These are phyloP conservation scores for Platycercus adscitus DNA, from an alignment of 2,113 vertebrate genomes.

Conservation along the genomic window DNA sequence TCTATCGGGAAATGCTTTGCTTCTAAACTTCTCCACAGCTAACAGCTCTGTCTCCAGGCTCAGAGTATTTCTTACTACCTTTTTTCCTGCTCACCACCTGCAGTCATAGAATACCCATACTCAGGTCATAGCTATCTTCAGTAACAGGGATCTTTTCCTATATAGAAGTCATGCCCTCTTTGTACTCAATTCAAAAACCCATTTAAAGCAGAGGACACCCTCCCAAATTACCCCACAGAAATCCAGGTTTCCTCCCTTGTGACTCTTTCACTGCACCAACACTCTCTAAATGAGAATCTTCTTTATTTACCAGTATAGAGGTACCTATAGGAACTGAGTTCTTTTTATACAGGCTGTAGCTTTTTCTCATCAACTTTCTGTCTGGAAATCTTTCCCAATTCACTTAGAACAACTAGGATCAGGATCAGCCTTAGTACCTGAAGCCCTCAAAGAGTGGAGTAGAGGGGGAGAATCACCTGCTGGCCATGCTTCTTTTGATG, in stretches of 20 bases:
- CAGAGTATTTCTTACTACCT: neutral
- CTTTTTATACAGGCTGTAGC: neutral
- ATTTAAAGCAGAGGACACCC: neutral
- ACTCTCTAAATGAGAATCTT: neutral
- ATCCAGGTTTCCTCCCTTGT: neutral
- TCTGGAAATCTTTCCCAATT: neutral
- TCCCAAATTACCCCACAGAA: neutral
- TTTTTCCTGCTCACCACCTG: neutral
- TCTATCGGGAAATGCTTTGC: neutral
- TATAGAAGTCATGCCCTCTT: neutral
- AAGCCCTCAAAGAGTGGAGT: neutral
- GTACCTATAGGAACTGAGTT: neutral
- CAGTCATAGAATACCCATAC: neutral
- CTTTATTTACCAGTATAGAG: neutral
- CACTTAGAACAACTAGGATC: neutral
- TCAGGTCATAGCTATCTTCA: neutral
- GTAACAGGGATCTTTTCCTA: rapidly evolving
- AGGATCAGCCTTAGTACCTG: neutral
- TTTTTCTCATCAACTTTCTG: neutral
- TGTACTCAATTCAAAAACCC: neutral
- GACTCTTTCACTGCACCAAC: neutral
- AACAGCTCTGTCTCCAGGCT: neutral
- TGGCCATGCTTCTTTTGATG: neutral
- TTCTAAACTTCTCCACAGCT: neutral
- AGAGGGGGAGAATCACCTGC: neutral